A percentile compares a stretch with the other conserved stretches of the same genome.
phyloP scores from a whole-genome alignment of 23 tunicate genomes.

The Corella eumyota region DNA sequence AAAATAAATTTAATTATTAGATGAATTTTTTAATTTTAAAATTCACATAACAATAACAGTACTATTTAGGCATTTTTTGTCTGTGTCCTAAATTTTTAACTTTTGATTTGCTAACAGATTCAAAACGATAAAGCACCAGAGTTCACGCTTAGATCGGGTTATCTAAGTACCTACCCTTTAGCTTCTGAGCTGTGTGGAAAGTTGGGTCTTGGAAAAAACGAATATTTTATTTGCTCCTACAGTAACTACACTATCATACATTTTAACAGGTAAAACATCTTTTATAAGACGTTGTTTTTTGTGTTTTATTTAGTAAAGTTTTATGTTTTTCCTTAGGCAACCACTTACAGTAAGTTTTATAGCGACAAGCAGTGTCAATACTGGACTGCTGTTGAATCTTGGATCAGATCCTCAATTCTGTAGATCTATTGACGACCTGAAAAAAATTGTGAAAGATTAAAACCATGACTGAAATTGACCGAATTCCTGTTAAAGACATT shows the following conservation, averaged over 20 bases:
- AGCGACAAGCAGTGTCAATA: conserved; percentile 31
- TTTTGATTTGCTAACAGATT: too few species aligned
- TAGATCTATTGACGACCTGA: conserved; percentile 39
- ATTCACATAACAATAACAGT: too few species aligned
- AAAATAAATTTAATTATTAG: too few species aligned
- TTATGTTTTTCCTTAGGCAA: conserved; percentile 24
- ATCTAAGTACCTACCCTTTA: conserved; percentile 60
- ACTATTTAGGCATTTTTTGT: too few species aligned
- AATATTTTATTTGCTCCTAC: conserved; percentile 52
- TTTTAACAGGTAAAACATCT: conserved; percentile 55
- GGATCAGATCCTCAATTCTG: conserved; percentile 39
- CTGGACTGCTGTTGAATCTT: conserved; percentile 53
- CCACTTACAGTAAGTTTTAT: conserved; percentile 72
- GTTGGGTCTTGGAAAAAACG: conserved; percentile 44
- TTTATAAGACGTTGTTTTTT: too few species aligned
- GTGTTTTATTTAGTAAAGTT: too few species aligned
- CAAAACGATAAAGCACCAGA: conserved; percentile 75
- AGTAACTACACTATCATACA: conserved; percentile 44
- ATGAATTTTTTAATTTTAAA: too few species aligned
- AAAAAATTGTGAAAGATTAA: conserved; percentile 38
- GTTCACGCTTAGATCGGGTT: conserved; percentile 62
- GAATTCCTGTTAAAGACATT: too few species aligned
- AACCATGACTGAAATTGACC: too few species aligned
- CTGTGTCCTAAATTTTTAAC: too few species aligned
- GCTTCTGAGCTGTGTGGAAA: conserved; percentile 64